Evolutionary conservation across 2,888 invertebrate species (phyloP), one percentile per base, ranked within the genome.

Genomic region (Microctonus brassicae): DNA sequence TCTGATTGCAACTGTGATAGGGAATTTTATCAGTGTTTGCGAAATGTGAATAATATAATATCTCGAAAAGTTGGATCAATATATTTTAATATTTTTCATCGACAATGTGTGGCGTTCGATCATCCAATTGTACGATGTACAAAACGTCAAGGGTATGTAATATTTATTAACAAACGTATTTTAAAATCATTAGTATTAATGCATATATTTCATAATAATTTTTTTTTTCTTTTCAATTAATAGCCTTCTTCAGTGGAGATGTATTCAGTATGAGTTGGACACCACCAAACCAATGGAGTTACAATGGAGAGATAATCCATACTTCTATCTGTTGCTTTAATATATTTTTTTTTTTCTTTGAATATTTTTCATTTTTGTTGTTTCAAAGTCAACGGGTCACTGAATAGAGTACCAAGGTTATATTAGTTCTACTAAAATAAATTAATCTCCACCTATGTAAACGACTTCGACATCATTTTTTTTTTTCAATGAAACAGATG

Each of bases 1-100:
- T 93, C 93, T 0, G 91, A 92, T 83, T 94, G 94, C 85, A 89
- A 90, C 63, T 94, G 94, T 78, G 94, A 94, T 85, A 80, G 86
- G 0, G 88, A 89, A 78, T 94, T 95, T 86, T 90, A 92, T 17
- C 86, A 89, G 0, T 95, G 94, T 78, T 89, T 94, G 66, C 90
- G 90, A 70, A 87, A 89, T 63, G 91, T 90, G 60, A 88, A 88
- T 76, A 89, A 89, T 0, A 75, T 90, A 70, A 88, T 92, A 2
- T 89, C 92, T 0, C 88, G 88, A 0, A 90, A 91, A 84, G 91
- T 93, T 57, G 93, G 93, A 1, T 88, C 90, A 33, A 92, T 93
- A 0, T 95, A 93, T 88, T 95, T 94, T 88, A 93, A 93, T 81
- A 88, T 94, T 74, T 87, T 94, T 47, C 90, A 91, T 0, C 93